Percentiles rank a stretch among this genome's conserved stretches.
Conservation (phyloP, 2,113 vertebrate genomes). For the Deroptyus accipitrinus region DNA sequence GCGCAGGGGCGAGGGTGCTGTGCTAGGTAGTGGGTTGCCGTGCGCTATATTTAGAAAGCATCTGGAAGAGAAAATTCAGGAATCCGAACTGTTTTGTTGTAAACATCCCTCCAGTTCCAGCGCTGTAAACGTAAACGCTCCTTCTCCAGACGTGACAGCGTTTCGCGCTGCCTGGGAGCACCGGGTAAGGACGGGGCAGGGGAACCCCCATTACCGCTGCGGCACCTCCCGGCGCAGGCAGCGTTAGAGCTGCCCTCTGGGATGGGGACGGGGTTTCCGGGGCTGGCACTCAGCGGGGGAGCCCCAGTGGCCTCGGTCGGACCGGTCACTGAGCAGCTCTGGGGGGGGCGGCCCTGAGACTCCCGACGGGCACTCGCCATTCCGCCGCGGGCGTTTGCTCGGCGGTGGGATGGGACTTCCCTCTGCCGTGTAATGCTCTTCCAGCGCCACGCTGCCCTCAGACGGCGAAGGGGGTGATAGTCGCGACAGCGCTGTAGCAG, state of each 20-base stretch:
- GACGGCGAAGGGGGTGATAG: background rate
- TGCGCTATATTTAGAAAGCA: conserved; percentile 8
- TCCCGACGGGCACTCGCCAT: background rate
- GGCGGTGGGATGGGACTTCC: too few relatives aligned
- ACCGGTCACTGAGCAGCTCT: background rate
- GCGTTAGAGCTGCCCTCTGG: background rate
- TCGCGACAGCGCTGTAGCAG: accelerated
- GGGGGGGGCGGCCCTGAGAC: background rate
- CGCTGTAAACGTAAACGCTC: background rate
- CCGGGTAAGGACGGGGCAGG: background rate
- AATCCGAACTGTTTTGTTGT: background rate
- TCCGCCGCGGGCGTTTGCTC: background rate
- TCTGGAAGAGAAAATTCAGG: background rate
- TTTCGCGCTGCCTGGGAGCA: background rate
- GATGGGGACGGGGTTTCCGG: background rate
- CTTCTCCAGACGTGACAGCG: background rate
- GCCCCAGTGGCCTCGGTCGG: background rate
- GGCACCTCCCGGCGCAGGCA: background rate
- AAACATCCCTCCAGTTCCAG: background rate
- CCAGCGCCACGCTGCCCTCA: background rate
- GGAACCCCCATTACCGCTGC: background rate
- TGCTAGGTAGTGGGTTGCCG: background rate
- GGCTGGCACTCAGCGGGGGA: background rate
- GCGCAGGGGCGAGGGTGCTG: background rate
- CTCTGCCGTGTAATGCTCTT: background rate